Conservation (phyloP, 2,888 invertebrate species). For the Dascillus cervinus region DNA sequence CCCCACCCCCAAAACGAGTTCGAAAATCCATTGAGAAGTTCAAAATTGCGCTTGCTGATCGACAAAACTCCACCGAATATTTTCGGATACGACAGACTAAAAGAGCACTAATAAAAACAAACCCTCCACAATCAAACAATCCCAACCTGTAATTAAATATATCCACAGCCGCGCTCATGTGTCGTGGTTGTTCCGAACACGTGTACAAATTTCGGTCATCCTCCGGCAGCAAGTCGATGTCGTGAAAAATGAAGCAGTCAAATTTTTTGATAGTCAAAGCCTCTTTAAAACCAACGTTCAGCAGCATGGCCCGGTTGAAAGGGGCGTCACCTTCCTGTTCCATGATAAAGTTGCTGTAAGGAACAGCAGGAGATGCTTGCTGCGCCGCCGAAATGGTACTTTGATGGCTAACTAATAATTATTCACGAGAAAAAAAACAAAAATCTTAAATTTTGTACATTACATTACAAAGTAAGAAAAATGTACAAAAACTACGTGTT, state of each 20-base stretch:
- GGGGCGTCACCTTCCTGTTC: conserved; percentile 74
- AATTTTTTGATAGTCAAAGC: conserved; percentile 67
- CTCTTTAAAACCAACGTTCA: conserved; percentile 94
- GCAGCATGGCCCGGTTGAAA: conserved; percentile 90
- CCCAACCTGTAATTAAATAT: conserved; percentile 67
- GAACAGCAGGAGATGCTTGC: conserved; percentile 82
- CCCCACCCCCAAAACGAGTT: conserved; percentile 97
- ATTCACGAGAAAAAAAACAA: no score
- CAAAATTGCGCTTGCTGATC: conserved; percentile 78
- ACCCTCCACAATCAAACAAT: no score
- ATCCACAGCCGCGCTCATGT: conserved; percentile 90
- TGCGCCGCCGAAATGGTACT: conserved; percentile 83
- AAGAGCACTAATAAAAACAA: no score
- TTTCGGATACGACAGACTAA: conserved; percentile 80
- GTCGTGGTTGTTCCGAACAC: conserved; percentile 84
- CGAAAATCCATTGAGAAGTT: conserved; percentile 84
- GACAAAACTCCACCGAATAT: conserved; percentile 95
- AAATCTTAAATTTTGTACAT: no score
- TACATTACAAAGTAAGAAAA: no score
- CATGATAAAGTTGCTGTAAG: conserved; percentile 88
- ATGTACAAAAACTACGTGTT: no score
- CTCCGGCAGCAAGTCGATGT: no score
- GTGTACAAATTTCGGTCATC: conserved; percentile 88
- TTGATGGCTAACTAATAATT: no score
- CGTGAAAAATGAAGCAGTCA: conserved; percentile 94